Evolutionary conservation across 37 sponge, comb jelly and placozoan genomes (phyloP), one percentile per base, ranked within the genome.

Genomic region (Ephydatia muelleri): DNA sequence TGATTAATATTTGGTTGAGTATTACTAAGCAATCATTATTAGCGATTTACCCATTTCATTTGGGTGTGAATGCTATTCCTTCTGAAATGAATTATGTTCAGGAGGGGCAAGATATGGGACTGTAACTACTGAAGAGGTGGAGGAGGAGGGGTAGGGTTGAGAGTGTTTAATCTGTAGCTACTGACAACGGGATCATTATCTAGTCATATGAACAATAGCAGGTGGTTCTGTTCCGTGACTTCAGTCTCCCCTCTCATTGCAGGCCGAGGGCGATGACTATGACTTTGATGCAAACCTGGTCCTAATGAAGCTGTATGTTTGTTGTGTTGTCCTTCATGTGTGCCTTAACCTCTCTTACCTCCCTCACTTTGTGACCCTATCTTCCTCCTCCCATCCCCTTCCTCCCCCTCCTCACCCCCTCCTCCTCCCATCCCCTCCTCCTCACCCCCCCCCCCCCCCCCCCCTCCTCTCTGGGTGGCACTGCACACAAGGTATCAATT

Each of bases 261-360:
- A 89, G 89, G 82, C 89, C 4, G 72, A 75, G 23, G 26, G 65
- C 4, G 68, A 30, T 37, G 49, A 25, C 67, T 96, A 96, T 75
- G 82, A 96, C 49, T 91, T 93, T 48, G 92, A 96, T 40, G 94
- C 96, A 6, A 96, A 96, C 65, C 65, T 96, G 43, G 49, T 92
- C 30, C 86, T 96, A 12, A 49, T 96, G 82, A 96, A 96, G 40
- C 85, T 96, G 88, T 95, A 43, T 76, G 88, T 43, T 26, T 39
- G 27, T 48, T 35, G 37, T 26, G 40, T 31, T 65, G 9, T 5
- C 35, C 43, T 79, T 48, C 19, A 33, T 78, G 30, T 70, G 25
- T 37, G 11, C 25, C 26, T 27, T 38, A 38, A 27, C 31, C 23
- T 73, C 25, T 16, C 31, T 16, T 34, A 4, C 31, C 27, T 23